Base-by-base conservation (phyloP, 2,113 vertebrate species). In the Andinoacara biseriatus region DNA sequence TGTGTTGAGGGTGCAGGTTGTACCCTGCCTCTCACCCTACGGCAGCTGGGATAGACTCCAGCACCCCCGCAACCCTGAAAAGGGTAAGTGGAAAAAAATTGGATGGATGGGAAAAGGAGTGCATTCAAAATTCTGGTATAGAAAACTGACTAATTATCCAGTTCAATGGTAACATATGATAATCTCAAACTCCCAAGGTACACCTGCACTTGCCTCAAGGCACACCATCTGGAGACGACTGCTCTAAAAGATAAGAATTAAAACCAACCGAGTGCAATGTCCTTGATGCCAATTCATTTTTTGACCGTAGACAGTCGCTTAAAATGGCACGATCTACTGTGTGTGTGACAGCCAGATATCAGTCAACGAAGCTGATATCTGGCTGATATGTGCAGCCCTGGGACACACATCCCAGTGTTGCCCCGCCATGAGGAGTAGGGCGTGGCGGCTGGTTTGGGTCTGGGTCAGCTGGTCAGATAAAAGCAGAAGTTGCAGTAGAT, bases 401-500 rank as follows among this genome's bases (percentile, higher is more conserved):
- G 2, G 5, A 49, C 14, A 6, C 46, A 3, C 43, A 52, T 72
- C 67, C 46, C 67, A 9, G 26, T 54, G 67, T 10, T 6, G 0
- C 54, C 67, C 46, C 20, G 67, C 46, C 10, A 14, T 69, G 67
- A 54, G 52, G 46, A 54, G n/a, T 1, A 54, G 18, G 46, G 31
- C 52, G 26, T 31, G 46, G 31, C 0, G 7, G 67, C 46, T 31
- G 67, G 20, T 9, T 31, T 52, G 46, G 13, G 1, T 29, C 5
- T 3, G 0, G 46, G 67, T 54, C 17, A 31, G 67, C 17, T 0
- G 24, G 17, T 72, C 67, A 72, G 67, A 54, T 72, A 72, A 72
- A 54, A 54, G 46, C 67, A 54, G 26, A 72, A 72, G 67, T 54
- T 72, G 67, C 46, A 54, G 67, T 14, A 54, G 46, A 72, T 72